Conservation (phyloP, 2,888 invertebrate genomes). For the Hybos culiciformis region DNA sequence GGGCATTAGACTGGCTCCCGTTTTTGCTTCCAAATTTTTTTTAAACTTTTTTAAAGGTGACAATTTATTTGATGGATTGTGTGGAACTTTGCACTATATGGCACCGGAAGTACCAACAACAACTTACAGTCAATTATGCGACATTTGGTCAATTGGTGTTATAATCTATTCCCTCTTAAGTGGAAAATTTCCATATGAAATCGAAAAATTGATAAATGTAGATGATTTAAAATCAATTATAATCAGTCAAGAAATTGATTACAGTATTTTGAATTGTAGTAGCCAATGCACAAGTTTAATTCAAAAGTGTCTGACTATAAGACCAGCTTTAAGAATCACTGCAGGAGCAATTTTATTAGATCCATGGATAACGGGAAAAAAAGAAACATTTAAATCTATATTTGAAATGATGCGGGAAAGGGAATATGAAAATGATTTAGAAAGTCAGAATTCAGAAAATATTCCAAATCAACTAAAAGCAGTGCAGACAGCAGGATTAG, state of each 20-base stretch:
- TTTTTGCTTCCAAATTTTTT: too few species aligned
- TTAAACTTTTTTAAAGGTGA: too few species aligned
- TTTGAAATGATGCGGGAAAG: too few species aligned
- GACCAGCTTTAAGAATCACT: background rate
- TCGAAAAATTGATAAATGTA: background rate
- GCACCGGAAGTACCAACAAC: constrained; percentile 9
- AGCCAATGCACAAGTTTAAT: background rate
- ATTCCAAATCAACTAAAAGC: too few species aligned
- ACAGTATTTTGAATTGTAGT: background rate
- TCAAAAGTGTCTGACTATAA: background rate
- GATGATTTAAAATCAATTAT: background rate
- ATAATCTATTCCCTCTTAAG: constrained; percentile 7
- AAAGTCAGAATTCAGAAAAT: too few species aligned
- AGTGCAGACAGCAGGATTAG: too few species aligned
- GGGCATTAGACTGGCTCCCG: too few species aligned
- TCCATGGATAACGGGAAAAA: background rate
- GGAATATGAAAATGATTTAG: too few species aligned
- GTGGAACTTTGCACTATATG: constrained; percentile 9
- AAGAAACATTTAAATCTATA: too few species aligned
- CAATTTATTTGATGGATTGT: constrained; percentile 5
- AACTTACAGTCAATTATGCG: constrained; percentile 7
- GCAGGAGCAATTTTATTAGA: background rate
- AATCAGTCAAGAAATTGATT: background rate
- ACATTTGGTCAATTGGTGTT: constrained; percentile 8
- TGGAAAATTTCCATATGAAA: constrained; percentile 5